Evolutionary conservation across 2,888 invertebrate genomes (phyloP).

Genomic region (Cantharis lateralis): DNA sequence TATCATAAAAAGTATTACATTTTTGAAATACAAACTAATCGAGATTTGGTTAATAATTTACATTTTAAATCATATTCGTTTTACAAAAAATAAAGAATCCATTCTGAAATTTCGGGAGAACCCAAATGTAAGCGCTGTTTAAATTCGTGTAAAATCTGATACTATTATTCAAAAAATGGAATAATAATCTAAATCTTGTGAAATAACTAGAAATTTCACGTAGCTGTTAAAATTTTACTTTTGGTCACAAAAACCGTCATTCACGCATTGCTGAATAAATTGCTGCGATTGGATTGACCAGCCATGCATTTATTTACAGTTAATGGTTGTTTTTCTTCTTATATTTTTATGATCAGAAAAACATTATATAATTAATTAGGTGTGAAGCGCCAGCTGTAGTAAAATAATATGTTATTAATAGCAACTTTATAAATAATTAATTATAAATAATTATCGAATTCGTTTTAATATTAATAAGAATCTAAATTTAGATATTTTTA

Average conservation of each 20-base stretch:
- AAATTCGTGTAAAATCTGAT: background rate
- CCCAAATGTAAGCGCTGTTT: background rate
- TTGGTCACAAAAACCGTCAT: conserved; percentile 32
- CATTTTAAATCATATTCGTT: background rate
- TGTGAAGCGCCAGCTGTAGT: background rate
- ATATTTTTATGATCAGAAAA: background rate
- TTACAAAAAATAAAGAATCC: background rate
- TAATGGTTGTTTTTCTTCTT: background rate
- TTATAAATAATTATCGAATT: background rate
- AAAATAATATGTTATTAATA: background rate
- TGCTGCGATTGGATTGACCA: conserved; percentile 36
- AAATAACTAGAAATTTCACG: conserved; percentile 24
- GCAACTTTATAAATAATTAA: background rate
- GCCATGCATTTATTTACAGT: conserved; percentile 22
- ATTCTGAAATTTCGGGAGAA: background rate
- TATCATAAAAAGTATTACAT: background rate
- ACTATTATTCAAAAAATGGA: background rate
- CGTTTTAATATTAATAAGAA: background rate
- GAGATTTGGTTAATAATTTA: background rate
- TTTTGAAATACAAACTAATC: background rate
- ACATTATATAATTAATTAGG: background rate
- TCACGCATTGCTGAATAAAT: conserved; percentile 31
- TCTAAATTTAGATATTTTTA: background rate
- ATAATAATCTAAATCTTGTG: conserved; percentile 10
- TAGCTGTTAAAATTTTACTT: conserved; percentile 18